These are phyloP conservation scores for Achlya flavicornis DNA, from an alignment of 2,888 invertebrate genomes.

Conservation along the genomic window DNA sequence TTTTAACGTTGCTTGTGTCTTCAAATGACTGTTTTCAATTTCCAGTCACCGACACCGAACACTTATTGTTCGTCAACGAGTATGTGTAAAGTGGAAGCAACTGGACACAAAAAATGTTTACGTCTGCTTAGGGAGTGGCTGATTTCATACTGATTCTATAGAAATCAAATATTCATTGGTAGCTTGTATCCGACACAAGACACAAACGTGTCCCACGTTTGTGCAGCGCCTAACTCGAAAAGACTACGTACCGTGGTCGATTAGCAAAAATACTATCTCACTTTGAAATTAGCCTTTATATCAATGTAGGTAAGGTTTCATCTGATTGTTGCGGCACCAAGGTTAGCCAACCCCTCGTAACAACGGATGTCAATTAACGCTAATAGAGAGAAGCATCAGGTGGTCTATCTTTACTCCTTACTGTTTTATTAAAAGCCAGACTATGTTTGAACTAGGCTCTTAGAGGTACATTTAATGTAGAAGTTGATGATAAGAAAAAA, in stretches of 20 bases:
- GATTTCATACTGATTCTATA: too few species aligned
- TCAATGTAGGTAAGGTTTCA: neutral
- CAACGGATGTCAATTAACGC: slow-evolving; percentile 9
- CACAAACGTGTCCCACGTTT: too few species aligned
- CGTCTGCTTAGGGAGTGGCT: too few species aligned
- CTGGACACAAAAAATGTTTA: too few species aligned
- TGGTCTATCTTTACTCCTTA: neutral
- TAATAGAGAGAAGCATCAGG: slow-evolving; percentile 12
- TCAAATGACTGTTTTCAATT: too few species aligned
- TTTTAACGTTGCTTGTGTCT: too few species aligned
- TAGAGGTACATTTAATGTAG: neutral
- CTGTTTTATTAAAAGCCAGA: neutral
- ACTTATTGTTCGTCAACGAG: too few species aligned
- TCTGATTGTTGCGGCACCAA: neutral
- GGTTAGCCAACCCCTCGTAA: slow-evolving; percentile 6
- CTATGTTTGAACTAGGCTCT: neutral
- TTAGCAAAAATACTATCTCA: neutral
- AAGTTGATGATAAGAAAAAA: neutral
- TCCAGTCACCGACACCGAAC: too few species aligned
- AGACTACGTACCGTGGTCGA: neutral
- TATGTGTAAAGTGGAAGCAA: too few species aligned
- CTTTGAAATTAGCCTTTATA: neutral
- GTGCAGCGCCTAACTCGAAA: neutral
- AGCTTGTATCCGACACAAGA: too few species aligned
- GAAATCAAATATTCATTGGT: too few species aligned